Base-by-base conservation (phyloP, 2,888 invertebrate species). In the Sussaba pulchella region DNA sequence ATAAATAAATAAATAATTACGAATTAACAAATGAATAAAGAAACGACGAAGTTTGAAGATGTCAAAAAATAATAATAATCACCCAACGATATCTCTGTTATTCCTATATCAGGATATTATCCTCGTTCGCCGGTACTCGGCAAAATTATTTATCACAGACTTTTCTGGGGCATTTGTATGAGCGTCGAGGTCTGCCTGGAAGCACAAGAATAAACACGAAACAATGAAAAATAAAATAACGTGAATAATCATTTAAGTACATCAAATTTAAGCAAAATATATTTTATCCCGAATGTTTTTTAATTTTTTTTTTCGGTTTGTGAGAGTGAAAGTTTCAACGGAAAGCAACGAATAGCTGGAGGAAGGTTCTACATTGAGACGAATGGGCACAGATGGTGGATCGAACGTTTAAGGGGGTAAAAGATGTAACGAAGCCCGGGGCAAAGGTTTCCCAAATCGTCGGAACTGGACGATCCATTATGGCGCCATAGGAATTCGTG, bases 101-200 rank as follows among this genome's bases (percentile, higher is more conserved):
- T 47, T 52, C 63, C 9, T 41, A 0, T 21, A 9, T 47, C 14
- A 41, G 10, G 39, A 59, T 19, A 36, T 10, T n/a, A 31, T 39
- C 24, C 47, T 69, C 66, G 71, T 80, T 59, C 24, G 14, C 59
- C 69, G 61, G 61, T 52, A 61, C 61, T 61, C 67, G 72, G 67
- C 80, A 59, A 26, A 57, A 63, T 69, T 54, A 76, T 81, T 57
- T 72, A 81, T 81, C 80, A 81, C 76, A 81, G 80, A 73, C 72
- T 67, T 72, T 81, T 76, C 76, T 73, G 76, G 76, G 63, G 72
- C 80, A 81, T 76, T 76, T 72, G 69, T 69, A 24, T 47, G 80
- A 76, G 76, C 80, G 67, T 80, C 47, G 45, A 64, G 39, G 52
- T 5, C 52, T 61, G 67, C 45, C 80, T 80, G 80, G 36, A 81